A percentile compares a stretch with the other conserved stretches of the same genome.
These are phyloP conservation scores for Luidia sarsii DNA, from an alignment of 53 echinoderm and acorn worm genomes.

Conservation along the genomic window DNA sequence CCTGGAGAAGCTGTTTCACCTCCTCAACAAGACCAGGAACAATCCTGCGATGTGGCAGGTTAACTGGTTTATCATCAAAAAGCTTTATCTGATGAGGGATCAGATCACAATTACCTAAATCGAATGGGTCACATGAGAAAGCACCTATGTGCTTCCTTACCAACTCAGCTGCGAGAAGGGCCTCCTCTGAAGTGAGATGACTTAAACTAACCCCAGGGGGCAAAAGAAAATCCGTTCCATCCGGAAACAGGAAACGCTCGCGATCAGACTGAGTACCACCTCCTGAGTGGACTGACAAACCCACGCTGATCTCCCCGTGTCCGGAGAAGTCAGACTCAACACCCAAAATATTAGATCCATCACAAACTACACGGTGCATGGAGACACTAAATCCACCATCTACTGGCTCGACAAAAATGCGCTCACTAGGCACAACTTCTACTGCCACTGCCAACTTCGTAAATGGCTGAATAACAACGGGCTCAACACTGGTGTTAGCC, in stretches of 20 bases:
- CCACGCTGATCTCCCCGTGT: neutral
- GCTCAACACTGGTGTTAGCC: neutral
- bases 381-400: neutral
- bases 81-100: slow-evolving; percentile 63
- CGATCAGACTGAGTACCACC: neutral
- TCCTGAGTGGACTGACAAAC: neutral
- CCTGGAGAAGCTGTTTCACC: slow-evolving; percentile 52
- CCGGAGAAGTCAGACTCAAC: neutral
- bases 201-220: neutral
- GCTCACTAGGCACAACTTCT: neutral
- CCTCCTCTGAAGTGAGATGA: neutral
- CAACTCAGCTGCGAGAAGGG: slow-evolving; percentile 18
- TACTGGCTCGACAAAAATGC: neutral
- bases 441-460: neutral
- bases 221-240: slow-evolving; percentile 1
- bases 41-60: slow-evolving; percentile 61
- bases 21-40: slow-evolving; percentile 43
- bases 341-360: neutral
- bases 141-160: slow-evolving; percentile 36
- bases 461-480: slow-evolving; percentile 3
- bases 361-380: slow-evolving; percentile 14
- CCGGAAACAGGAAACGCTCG: neutral
- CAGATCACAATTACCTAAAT: slow-evolving; percentile 49
- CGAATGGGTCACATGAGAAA: slow-evolving; percentile 55
- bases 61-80: slow-evolving; percentile 15